A percentile compares a stretch with the other conserved stretches of the same genome.
Evolutionary conservation across 23 tunicate genomes (phyloP).

Genomic region (Trididemnum nubilum): DNA sequence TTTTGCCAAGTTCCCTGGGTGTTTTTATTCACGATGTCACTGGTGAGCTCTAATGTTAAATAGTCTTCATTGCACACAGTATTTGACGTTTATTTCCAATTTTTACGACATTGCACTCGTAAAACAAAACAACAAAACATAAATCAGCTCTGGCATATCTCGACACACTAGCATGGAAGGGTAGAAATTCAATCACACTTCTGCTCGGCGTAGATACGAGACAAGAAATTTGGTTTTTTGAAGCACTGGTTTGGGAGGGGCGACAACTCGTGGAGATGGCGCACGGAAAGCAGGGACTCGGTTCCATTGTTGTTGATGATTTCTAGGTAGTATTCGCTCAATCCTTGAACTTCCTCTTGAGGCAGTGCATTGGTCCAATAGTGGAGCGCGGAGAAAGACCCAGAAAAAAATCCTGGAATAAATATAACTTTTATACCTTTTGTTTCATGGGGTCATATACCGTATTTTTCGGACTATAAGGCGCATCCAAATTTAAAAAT

Average conservation of each 20-base stretch:
- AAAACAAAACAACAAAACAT: too few relatives aligned
- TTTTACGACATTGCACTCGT: too few relatives aligned
- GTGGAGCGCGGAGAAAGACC: slow-evolving; percentile 21
- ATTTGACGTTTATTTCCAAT: too few relatives aligned
- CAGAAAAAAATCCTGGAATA: slow-evolving; percentile 32
- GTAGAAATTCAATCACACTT: not conserved
- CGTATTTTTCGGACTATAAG: too few relatives aligned
- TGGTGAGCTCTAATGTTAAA: too few relatives aligned
- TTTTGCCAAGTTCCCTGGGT: too few relatives aligned
- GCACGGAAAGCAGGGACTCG: slow-evolving; percentile 34
- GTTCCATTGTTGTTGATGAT: slow-evolving; percentile 6
- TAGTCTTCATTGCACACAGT: too few relatives aligned
- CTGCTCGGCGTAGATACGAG: slow-evolving; percentile 2
- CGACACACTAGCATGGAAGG: too few relatives aligned
- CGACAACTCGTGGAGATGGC: slow-evolving; percentile 38
- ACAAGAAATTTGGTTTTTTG: slow-evolving; percentile 19
- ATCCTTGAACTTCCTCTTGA: not conserved
- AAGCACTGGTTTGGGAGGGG: slow-evolving; percentile 14
- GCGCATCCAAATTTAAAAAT: too few relatives aligned
- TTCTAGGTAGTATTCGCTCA: slow-evolving; percentile 9
- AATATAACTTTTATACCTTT: too few relatives aligned
- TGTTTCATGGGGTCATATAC: not conserved
- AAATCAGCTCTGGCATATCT: too few relatives aligned
- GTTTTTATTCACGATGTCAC: too few relatives aligned
- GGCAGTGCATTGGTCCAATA: slow-evolving; percentile 4